phyloP scores from a whole-genome alignment of 2,888 invertebrate genomes.

The Trichopria drosophilae region DNA sequence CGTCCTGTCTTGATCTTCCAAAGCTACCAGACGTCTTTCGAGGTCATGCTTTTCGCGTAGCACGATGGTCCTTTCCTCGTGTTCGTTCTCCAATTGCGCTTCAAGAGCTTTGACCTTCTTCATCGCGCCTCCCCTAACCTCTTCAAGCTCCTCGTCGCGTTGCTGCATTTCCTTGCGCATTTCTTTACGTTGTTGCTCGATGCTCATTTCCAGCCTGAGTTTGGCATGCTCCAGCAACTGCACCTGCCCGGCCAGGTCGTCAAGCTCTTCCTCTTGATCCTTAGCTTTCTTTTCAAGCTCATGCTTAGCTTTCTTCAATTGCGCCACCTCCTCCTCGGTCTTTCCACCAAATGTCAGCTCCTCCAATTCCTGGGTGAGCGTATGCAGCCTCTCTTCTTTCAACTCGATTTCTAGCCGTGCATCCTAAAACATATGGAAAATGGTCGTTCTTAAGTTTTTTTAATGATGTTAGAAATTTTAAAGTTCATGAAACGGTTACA shows the following conservation, averaged over 20 bases:
- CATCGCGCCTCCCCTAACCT: constrained; percentile 83
- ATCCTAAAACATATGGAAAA: too few species aligned
- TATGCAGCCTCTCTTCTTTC: constrained; percentile 81
- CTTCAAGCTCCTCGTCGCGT: constrained; percentile 91
- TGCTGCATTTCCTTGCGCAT: constrained; percentile 86
- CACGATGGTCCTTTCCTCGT: constrained; percentile 84
- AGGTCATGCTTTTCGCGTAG: constrained; percentile 89
- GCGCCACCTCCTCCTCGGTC: constrained; percentile 83
- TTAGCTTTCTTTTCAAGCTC: constrained; percentile 84
- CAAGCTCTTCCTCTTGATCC: constrained; percentile 92
- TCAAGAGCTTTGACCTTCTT: constrained; percentile 92
- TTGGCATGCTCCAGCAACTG: constrained; percentile 90
- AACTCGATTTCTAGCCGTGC: constrained; percentile 84
- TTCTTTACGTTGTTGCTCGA: constrained; percentile 90
- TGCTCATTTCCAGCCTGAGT: constrained; percentile 87
- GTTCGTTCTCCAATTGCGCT: constrained; percentile 89
- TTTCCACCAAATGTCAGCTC: constrained; percentile 79
- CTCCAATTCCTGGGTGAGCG: constrained; percentile 80
- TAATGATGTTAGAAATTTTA: too few species aligned
- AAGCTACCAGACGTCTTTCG: constrained; percentile 79
- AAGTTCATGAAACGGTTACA: too few species aligned
- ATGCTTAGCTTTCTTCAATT: constrained; percentile 79
- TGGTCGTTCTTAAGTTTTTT: too few species aligned
- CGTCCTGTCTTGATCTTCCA: constrained; percentile 76
- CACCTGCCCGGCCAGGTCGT: constrained; percentile 91